Evolutionary conservation across 2,113 vertebrate species (phyloP).

Genomic region (Uropsilus gracilis): DNA sequence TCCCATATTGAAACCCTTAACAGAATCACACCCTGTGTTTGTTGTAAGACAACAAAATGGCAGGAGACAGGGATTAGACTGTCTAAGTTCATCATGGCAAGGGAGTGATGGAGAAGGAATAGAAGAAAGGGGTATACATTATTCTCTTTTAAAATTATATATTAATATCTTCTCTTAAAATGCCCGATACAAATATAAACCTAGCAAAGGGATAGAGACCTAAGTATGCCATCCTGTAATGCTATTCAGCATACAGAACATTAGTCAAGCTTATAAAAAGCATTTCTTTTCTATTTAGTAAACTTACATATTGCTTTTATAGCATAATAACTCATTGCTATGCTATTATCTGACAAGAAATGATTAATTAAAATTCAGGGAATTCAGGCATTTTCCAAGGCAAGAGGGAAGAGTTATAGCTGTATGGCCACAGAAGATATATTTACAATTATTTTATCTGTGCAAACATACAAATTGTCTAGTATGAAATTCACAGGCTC

Average conservation of each 20-base stretch:
- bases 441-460: constrained; percentile 64
- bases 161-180: background rate
- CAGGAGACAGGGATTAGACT: background rate
- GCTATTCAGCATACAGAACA: background rate
- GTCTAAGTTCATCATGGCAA: background rate
- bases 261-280: background rate
- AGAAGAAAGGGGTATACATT: background rate
- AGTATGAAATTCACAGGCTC: constrained; percentile 68
- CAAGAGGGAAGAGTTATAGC: constrained; percentile 60
- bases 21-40: background rate
- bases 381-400: constrained; percentile 6
- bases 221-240: background rate
- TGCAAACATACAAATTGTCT: constrained; percentile 73
- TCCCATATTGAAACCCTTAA: background rate
- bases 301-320: background rate
- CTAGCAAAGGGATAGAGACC: background rate
- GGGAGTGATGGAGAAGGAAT: no score
- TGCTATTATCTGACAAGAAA: constrained; percentile 1
- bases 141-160: background rate
- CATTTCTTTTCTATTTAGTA: background rate
- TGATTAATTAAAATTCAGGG: constrained; percentile 61
- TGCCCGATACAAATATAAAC: background rate
- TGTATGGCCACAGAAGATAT: constrained; percentile 53
- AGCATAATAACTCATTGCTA: constrained; percentile 24
- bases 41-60: background rate